phyloP scores from a whole-genome alignment of 1,140 invertebrate genomes.

The Trichonephila clavipes region DNA sequence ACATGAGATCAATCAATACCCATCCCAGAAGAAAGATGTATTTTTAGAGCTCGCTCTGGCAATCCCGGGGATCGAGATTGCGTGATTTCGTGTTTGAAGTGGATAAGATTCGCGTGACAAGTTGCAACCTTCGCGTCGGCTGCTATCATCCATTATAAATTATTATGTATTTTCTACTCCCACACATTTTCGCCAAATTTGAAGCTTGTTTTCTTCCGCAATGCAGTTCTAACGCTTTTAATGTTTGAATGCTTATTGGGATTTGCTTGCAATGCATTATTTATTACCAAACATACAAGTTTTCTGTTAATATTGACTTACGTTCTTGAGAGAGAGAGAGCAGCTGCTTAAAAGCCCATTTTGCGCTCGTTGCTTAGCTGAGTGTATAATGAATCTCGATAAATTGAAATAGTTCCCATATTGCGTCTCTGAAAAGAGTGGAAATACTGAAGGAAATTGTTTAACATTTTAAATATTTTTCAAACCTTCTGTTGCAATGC shows the following conservation, averaged over 20 bases:
- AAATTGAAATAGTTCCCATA: too few relatives aligned
- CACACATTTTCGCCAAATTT: not conserved
- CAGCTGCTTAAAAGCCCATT: not conserved
- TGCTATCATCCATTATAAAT: not conserved
- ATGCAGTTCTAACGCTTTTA: not conserved
- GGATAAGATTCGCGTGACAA: not conserved
- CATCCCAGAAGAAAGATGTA: not conserved
- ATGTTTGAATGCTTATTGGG: not conserved
- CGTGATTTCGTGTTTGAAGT: not conserved
- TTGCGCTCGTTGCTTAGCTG: too few relatives aligned
- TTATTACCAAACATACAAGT: not conserved
- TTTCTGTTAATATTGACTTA: not conserved
- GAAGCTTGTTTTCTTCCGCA: not conserved
- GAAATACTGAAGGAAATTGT: too few relatives aligned
- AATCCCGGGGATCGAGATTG: constrained; percentile 17
- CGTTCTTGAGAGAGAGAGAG: not conserved
- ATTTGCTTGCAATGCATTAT: not conserved
- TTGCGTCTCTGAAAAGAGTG: too few relatives aligned
- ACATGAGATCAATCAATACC: constrained; percentile 23
- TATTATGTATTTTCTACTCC: not conserved
- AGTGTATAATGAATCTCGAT: too few relatives aligned
- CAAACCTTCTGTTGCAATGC: too few relatives aligned
- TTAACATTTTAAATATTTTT: too few relatives aligned
- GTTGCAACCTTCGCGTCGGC: not conserved
- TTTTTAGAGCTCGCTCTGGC: constrained; percentile 13